Evolutionary conservation across 2,113 vertebrate genomes (phyloP).

Genomic region (Ramphastos sulfuratus): DNA sequence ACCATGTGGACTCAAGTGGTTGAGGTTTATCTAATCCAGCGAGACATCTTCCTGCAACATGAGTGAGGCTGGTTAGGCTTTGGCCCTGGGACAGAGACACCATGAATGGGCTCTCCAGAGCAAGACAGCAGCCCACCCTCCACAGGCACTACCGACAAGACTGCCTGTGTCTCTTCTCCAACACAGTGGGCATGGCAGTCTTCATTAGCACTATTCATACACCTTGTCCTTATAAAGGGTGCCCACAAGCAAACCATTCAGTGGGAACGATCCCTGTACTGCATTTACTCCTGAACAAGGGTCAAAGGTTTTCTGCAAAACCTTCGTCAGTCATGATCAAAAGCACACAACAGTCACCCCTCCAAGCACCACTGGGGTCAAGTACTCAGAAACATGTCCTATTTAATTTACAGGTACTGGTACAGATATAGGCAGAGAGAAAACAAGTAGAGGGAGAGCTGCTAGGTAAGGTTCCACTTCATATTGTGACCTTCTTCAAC

Average conservation of each 20-base stretch:
- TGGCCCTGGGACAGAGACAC: not conserved
- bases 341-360: not conserved
- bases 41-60: not conserved
- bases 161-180: not conserved
- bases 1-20: not conserved
- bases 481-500: not conserved
- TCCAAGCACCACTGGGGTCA: not conserved
- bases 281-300: not conserved
- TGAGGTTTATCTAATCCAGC: not conserved
- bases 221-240: not conserved
- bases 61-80: not conserved
- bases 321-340: accelerated
- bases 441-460: not conserved
- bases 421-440: not conserved
- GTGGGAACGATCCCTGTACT: not conserved
- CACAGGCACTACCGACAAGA: not conserved
- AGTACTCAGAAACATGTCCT: not conserved
- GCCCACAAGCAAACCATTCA: not conserved
- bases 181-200: accelerated
- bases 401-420: not conserved
- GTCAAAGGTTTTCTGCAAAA: not conserved
- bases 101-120: accelerated
- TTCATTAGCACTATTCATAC: not conserved
- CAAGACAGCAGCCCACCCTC: not conserved
- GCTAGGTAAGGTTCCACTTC: not conserved